Conservation (phyloP, 2,797 vertebrate species). For the Oreonectes daqikongensis region DNA sequence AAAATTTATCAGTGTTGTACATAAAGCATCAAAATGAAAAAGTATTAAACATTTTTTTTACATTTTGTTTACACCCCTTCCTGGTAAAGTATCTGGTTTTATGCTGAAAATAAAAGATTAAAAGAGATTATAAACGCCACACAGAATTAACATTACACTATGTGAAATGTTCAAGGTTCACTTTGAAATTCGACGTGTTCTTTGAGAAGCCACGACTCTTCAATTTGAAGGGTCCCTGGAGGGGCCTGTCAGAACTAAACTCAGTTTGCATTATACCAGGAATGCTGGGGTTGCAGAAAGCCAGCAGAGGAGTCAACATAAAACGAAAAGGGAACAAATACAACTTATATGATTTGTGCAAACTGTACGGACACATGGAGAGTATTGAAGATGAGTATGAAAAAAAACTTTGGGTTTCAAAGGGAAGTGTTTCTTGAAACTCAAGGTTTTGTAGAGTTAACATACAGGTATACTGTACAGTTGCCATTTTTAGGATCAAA, state of each 20-base stretch:
- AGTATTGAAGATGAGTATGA: constrained; percentile 45
- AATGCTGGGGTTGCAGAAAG: constrained; percentile 70
- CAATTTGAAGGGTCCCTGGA: constrained; percentile 59
- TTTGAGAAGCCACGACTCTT: constrained; percentile 46
- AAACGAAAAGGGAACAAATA: constrained; percentile 63
- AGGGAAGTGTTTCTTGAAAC: constrained; percentile 14
- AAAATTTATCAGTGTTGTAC: background rate
- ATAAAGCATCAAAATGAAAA: background rate
- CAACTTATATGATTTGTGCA: constrained; percentile 58
- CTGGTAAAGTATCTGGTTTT: too few species aligned
- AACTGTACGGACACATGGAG: constrained; percentile 49
- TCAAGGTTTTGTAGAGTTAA: constrained; percentile 18
- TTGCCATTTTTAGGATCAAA: background rate
- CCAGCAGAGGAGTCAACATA: constrained; percentile 68
- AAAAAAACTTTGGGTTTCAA: constrained; percentile 15
- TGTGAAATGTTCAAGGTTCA: constrained; percentile 41
- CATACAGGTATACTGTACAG: background rate
- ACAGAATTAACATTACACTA: constrained; percentile 38
- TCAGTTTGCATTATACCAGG: constrained; percentile 60
- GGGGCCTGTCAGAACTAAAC: constrained; percentile 59
- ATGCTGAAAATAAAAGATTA: constrained; percentile 16
- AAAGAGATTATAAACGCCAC: constrained; percentile 40
- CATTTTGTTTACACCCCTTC: too few species aligned
- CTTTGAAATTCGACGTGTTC: constrained; percentile 51
- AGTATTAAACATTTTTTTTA: background rate